Percentiles rank a stretch among this genome's conserved stretches.
phyloP scores from a whole-genome alignment of 2,888 invertebrate genomes.

The Eilema sororculum region DNA sequence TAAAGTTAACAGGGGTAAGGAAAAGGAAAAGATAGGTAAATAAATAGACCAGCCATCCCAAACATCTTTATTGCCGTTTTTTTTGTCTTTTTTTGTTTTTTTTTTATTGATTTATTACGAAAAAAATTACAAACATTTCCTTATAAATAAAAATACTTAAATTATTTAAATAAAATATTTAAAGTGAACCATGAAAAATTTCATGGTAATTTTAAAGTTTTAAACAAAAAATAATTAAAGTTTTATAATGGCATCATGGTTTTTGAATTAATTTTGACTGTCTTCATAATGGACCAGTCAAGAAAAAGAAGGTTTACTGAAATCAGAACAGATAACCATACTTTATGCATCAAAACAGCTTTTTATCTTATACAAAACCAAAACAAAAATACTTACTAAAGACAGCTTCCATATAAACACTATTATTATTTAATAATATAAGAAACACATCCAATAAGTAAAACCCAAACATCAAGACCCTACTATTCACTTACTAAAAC shows the following conservation, averaged over 20 bases:
- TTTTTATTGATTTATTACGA: constrained; percentile 39
- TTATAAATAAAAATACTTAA: constrained; percentile 40
- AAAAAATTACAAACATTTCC: constrained; percentile 43
- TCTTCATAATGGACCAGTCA: background rate
- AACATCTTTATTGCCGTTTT: constrained; percentile 59
- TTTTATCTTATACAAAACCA: background rate
- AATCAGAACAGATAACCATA: constrained; percentile 53
- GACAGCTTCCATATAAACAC: constrained; percentile 12
- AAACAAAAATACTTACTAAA: background rate
- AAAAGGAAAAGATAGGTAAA: constrained; percentile 64
- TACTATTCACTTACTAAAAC: background rate
- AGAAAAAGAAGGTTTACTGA: constrained; percentile 62
- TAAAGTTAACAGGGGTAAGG: constrained; percentile 36
- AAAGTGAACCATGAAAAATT: constrained; percentile 3
- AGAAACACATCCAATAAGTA: background rate
- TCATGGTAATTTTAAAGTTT: constrained; percentile 1
- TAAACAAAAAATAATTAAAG: constrained; percentile 12
- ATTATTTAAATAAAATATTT: constrained; percentile 19
- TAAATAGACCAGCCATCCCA: constrained; percentile 61
- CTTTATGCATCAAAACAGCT: constrained; percentile 38
- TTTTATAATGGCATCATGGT: constrained; percentile 80
- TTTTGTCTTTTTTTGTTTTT: constrained; percentile 20
- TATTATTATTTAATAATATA: background rate
- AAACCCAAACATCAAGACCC: background rate
- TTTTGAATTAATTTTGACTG: constrained; percentile 51